Conservation (phyloP, 2,797 vertebrate species). For the Lophotriccus pileatus region DNA sequence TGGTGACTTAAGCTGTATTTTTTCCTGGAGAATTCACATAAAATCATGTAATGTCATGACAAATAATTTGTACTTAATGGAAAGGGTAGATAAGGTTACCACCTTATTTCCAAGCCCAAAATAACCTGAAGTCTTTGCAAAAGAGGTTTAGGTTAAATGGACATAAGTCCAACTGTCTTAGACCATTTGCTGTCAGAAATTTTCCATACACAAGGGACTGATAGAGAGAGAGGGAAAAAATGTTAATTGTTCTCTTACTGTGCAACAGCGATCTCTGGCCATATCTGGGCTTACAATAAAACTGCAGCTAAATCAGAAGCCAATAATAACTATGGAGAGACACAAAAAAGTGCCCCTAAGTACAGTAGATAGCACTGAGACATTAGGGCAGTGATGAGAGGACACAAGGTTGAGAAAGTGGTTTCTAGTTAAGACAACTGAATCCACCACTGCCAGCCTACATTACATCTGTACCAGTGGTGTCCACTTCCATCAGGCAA, state of each 20-base stretch:
- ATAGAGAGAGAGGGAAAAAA: background rate
- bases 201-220: background rate
- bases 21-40: background rate
- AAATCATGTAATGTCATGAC: background rate
- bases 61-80: background rate
- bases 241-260: background rate
- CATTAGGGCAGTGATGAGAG: background rate
- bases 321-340: background rate
- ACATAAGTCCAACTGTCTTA: background rate
- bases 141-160: background rate
- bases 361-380: background rate
- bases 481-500: background rate
- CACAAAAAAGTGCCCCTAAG: background rate
- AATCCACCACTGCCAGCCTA: background rate
- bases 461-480: background rate
- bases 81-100: background rate
- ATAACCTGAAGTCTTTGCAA: accelerated
- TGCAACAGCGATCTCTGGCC: background rate
- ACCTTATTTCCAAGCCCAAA: background rate
- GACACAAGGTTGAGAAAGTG: background rate
- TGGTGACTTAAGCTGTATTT: background rate
- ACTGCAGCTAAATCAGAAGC: background rate
- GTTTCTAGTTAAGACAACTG: background rate
- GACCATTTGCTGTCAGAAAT: background rate
- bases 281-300: background rate